phyloP scores from a whole-genome alignment of 2,113 vertebrate species.

The Paracanthobrama guichenoti region DNA sequence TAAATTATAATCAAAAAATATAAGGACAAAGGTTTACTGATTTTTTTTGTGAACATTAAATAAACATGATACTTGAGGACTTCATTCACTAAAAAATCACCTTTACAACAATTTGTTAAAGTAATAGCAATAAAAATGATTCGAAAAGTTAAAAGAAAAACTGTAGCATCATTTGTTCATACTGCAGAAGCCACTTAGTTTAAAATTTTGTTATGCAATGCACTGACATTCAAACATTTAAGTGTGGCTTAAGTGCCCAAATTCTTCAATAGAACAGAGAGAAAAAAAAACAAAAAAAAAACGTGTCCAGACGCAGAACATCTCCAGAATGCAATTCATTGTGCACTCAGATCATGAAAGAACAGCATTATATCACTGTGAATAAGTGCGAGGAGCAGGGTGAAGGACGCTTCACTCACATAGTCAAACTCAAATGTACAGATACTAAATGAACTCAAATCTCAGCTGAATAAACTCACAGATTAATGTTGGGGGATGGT shows the following conservation, averaged over 20 bases:
- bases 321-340: background rate
- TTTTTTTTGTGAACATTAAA: background rate
- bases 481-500: conserved; percentile 15
- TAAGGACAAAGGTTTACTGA: too few species aligned
- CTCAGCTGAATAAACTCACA: background rate
- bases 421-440: background rate
- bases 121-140: background rate
- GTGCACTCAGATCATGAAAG: background rate
- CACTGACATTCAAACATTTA: background rate
- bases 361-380: conserved; percentile 9
- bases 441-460: background rate
- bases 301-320: background rate
- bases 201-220: background rate
- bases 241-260: background rate
- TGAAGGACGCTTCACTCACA: background rate
- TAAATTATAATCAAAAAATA: too few species aligned
- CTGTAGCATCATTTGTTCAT: background rate
- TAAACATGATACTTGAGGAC: background rate
- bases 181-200: background rate
- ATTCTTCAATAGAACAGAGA: background rate
- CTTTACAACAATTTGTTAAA: background rate
- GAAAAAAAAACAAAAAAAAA: background rate
- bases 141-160: background rate
- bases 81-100: background rate
- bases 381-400: conserved; percentile 14